Evolutionary conservation across 2,888 invertebrate genomes (phyloP).

Genomic region (Caenorhabditis auriculariae): DNA sequence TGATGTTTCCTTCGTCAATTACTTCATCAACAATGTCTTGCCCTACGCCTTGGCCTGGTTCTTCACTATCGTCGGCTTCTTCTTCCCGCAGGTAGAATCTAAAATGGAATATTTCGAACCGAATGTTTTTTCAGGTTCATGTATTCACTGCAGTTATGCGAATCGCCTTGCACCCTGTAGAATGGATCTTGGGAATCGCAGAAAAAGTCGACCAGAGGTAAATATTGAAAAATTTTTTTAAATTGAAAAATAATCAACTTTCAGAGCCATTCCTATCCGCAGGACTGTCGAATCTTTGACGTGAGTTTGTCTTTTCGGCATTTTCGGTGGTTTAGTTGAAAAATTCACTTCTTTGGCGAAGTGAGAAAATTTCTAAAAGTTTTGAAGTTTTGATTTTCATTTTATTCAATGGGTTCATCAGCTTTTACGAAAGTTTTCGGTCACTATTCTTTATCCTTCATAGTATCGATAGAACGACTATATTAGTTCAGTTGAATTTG

Average conservation of each 20-base stretch:
- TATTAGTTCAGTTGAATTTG: too few relatives aligned
- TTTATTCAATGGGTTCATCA: too few relatives aligned
- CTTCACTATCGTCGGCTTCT: constrained; percentile 21
- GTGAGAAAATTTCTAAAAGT: too few relatives aligned
- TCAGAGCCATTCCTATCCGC: constrained; percentile 31
- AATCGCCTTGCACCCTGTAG: constrained; percentile 30
- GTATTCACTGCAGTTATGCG: constrained; percentile 8
- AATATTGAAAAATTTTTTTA: too few relatives aligned
- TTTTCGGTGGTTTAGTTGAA: neutral
- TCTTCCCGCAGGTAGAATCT: constrained; percentile 30
- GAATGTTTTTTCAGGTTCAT: constrained; percentile 14
- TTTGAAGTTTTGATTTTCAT: too few relatives aligned
- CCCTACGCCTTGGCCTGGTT: constrained; percentile 33
- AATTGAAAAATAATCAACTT: neutral
- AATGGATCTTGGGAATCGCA: constrained; percentile 27
- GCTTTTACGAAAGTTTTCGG: too few relatives aligned
- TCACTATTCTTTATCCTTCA: too few relatives aligned
- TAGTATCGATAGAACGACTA: too few relatives aligned
- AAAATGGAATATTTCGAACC: neutral
- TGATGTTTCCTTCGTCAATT: constrained; percentile 14
- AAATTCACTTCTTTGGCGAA: neutral
- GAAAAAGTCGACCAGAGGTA: constrained; percentile 29
- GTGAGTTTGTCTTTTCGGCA: constrained; percentile 7
- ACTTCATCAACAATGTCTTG: constrained; percentile 29
- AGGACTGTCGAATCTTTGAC: constrained; percentile 31